These are phyloP conservation scores for Netelia virgata DNA, from an alignment of 2,888 invertebrate species.

Conservation along the genomic window DNA sequence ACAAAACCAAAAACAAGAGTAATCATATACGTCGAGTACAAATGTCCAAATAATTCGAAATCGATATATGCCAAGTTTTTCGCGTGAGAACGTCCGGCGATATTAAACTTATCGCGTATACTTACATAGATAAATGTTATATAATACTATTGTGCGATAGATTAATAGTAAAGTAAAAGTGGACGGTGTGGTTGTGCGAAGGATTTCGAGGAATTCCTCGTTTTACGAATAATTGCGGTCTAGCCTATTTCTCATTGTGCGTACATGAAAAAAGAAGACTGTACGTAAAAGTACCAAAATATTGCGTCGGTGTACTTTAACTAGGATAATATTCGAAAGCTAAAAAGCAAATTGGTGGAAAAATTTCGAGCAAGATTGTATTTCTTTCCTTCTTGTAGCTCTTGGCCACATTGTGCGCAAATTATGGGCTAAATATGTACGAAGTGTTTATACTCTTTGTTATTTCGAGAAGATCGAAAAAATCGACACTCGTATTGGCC, in stretches of 20 bases:
- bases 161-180: slow-evolving; percentile 12
- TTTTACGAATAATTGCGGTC: slow-evolving; percentile 42
- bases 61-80: slow-evolving; percentile 46
- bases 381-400: slow-evolving; percentile 32
- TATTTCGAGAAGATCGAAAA: slow-evolving; percentile 32
- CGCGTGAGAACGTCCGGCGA: slow-evolving; percentile 27
- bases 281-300: slow-evolving; percentile 38
- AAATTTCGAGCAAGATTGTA: background rate
- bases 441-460: slow-evolving; percentile 15
- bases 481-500: slow-evolving; percentile 5
- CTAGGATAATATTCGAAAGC: slow-evolving; percentile 45
- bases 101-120: slow-evolving; percentile 29
- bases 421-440: slow-evolving; percentile 15
- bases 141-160: slow-evolving; percentile 10
- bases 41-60: slow-evolving; percentile 76
- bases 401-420: background rate
- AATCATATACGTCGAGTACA: slow-evolving; percentile 77
- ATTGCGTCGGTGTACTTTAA: slow-evolving; percentile 50
- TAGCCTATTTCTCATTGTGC: slow-evolving; percentile 52
- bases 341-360: background rate
- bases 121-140: slow-evolving; percentile 29
- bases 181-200: background rate
- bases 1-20: background rate
- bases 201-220: slow-evolving; percentile 10
- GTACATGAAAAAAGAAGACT: slow-evolving; percentile 20